Conservation (phyloP, 2,888 invertebrate species). For the Apodemia mormo region DNA sequence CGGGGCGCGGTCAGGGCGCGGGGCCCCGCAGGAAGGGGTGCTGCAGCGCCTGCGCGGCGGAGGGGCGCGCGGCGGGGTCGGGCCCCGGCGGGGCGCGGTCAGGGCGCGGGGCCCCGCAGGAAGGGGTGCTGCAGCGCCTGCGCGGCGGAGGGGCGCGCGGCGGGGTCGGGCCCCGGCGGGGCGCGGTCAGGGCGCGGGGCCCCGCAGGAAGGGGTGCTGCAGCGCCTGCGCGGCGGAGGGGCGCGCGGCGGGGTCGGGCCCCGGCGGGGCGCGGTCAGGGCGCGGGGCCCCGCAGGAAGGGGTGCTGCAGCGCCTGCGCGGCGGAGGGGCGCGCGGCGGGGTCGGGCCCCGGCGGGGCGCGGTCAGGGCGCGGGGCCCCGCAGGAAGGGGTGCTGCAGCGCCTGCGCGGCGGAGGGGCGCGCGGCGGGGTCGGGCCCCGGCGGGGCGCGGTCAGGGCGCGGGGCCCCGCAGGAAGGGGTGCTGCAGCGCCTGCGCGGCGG, state of each 20-base stretch:
- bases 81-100: too few species aligned
- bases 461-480: constrained; percentile 87
- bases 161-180: too few species aligned
- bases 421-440: constrained; percentile 55
- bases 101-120: too few species aligned
- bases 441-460: constrained; percentile 20
- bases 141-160: too few species aligned
- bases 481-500: constrained; percentile 87
- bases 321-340: constrained; percentile 90
- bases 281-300: constrained; percentile 82
- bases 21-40: too few species aligned
- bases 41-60: too few species aligned
- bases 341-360: too few species aligned
- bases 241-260: too few species aligned
- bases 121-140: too few species aligned
- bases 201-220: constrained; percentile 87
- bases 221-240: constrained; percentile 88
- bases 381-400: constrained; percentile 90
- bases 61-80: too few species aligned
- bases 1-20: too few species aligned
- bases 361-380: constrained; percentile 22
- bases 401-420: constrained; percentile 87
- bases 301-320: constrained; percentile 87
- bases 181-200: neutral
- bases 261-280: neutral